These are phyloP conservation scores for Pammene fasciana DNA, from an alignment of 2,888 invertebrate genomes.

Conservation along the genomic window DNA sequence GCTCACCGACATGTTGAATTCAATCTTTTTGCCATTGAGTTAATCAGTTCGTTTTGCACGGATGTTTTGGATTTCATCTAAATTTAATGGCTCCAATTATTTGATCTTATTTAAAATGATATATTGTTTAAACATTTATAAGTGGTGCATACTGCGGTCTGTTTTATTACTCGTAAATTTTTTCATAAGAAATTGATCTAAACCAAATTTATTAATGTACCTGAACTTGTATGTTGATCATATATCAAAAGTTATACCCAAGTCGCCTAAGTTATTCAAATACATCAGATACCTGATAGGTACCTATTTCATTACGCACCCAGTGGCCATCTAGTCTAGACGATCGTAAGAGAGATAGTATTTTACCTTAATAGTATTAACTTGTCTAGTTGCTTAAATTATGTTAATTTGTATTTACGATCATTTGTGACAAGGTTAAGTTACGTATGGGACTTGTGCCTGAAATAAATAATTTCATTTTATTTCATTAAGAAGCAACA, in stretches of 20 bases:
- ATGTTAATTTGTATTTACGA: not conserved
- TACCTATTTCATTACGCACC: slow-evolving; percentile 3
- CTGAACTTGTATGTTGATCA: no score
- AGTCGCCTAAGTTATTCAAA: not conserved
- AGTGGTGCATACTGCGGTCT: no score
- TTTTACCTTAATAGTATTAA: not conserved
- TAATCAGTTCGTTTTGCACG: slow-evolving; percentile 42
- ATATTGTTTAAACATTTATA: not conserved
- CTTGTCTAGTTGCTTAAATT: not conserved
- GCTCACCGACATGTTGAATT: slow-evolving; percentile 72
- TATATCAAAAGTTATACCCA: no score
- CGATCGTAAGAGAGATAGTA: not conserved
- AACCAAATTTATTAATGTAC: no score
- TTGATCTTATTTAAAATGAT: not conserved
- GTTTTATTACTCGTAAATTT: no score
- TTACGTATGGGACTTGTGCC: no score
- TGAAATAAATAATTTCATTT: no score
- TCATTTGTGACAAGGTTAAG: not conserved
- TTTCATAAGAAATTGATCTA: no score
- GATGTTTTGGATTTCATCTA: slow-evolving; percentile 8
- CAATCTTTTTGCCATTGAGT: slow-evolving; percentile 74
- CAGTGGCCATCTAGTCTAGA: not conserved
- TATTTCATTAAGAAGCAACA: no score
- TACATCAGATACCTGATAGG: not conserved
- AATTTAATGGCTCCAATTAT: slow-evolving; percentile 9